Base-by-base conservation (phyloP, 2,797 vertebrate genomes). In the Thamnophis elegans region DNA sequence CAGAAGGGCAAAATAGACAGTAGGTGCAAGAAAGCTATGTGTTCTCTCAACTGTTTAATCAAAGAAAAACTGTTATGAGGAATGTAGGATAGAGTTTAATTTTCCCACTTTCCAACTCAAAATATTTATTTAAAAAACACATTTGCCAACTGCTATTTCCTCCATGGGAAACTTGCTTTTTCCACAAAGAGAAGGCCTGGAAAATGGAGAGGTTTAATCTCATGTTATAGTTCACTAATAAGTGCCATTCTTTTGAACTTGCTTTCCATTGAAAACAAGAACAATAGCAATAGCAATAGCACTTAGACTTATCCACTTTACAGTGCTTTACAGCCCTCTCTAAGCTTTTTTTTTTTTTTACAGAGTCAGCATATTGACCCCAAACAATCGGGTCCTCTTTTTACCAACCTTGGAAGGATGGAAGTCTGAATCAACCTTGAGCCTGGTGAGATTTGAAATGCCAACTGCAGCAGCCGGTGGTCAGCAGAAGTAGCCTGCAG, bases 1-100 rank as follows among this genome's bases (percentile, higher is more conserved):
- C 20, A 93, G 93, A 96, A 96, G 95, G 91, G 68, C 14, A 56
- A 90, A 59, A 20, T 85, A 85, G 26, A 11, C 51, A 14, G 12
- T 58, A 56, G 10, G 10, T 47, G 78, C 78, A 82, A 78, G 51
- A 20, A 88, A 91, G 42, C 10, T 28, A 87, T 32, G 54, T 91
- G 51, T 12, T 42, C 32, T 58, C 12, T 32, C 68, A 90, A 58
- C 12, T 16, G 54, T 53, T 65, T 91, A 36, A 26, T 62, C 8
- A 78, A 55, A 13, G 26, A 82, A 82, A 90, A 59, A 42, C 56
- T 68, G 13, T 36, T 68, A 58, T n/a, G 32, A 22, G 26, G 25
- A 73, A 28, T 2, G 18, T 28, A 58, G 51, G 10, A 3, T 13
- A 10, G 9, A 88, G 36, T 12, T 62, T 62, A 60, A 26, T 42